Evolutionary conservation across 2,797 vertebrate species (phyloP).

Genomic region (Pseudochromis fuscus): DNA sequence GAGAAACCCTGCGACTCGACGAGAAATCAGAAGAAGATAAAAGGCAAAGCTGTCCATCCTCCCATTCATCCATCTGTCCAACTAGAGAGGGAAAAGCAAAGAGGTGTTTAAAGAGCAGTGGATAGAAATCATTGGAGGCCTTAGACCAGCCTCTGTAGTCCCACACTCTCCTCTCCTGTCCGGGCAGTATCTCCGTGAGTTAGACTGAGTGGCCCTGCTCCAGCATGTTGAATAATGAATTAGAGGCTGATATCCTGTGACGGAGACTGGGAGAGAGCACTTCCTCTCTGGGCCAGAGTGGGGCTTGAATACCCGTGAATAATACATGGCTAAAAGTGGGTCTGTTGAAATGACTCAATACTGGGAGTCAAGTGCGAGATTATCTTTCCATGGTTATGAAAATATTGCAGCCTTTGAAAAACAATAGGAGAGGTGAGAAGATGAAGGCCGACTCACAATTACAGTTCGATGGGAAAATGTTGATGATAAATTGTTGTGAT

Average conservation of each 20-base stretch:
- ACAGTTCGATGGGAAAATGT: constrained; percentile 35
- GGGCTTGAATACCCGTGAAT: constrained; percentile 99
- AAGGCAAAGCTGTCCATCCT: constrained; percentile 29
- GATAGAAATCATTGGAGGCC: constrained; percentile 89
- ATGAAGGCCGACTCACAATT: constrained; percentile 48
- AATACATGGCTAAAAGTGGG: constrained; percentile 98
- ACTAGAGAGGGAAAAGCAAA: constrained; percentile 41
- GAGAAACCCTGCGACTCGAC: constrained; percentile 26
- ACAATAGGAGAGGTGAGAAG: constrained; percentile 84
- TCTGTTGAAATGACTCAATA: constrained; percentile 99
- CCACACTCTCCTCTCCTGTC: constrained; percentile 69
- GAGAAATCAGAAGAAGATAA: constrained; percentile 27
- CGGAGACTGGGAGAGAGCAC: constrained; percentile 96
- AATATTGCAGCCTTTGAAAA: constrained; percentile 89
- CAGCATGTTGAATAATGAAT: constrained; percentile 99
- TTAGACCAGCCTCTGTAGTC: constrained; percentile 66
- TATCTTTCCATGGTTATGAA: constrained; percentile 96
- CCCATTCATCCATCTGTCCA: constrained; percentile 36
- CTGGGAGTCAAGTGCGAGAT: constrained; percentile 98
- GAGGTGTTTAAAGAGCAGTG: constrained; percentile 76
- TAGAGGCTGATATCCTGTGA: constrained; percentile 98
- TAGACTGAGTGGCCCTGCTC: constrained; percentile 91
- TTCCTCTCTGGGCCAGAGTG: constrained; percentile 97
- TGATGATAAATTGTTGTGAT: constrained; percentile 32
- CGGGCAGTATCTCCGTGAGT: constrained; percentile 77